These are phyloP conservation scores for Linepithema humile DNA, from an alignment of 1,140 invertebrate genomes.

Conservation along the genomic window DNA sequence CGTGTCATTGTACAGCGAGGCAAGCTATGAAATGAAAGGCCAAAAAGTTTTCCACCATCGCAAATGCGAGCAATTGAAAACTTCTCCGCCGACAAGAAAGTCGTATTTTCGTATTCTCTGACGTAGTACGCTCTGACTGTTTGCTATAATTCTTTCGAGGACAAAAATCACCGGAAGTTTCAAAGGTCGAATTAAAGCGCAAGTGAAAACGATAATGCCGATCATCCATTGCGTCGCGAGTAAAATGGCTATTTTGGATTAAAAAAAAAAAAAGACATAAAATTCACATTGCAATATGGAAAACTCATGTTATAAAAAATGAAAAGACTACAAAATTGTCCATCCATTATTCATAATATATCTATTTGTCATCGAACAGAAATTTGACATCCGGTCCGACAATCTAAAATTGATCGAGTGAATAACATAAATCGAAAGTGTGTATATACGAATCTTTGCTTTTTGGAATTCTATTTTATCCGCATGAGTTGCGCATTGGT, in stretches of 20 bases:
- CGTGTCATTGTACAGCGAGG: not conserved
- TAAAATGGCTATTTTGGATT: not conserved
- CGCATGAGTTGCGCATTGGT: not conserved
- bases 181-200: not conserved
- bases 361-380: not conserved
- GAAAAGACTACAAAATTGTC: not conserved
- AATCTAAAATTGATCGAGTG: not conserved
- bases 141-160: not conserved
- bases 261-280: not conserved
- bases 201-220: not conserved
- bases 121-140: not conserved
- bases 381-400: not conserved
- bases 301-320: not conserved
- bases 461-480: not conserved
- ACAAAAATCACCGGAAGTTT: constrained; percentile 4
- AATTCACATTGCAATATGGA: not conserved
- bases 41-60: not conserved
- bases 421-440: not conserved
- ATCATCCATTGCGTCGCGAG: no score
- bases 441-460: not conserved
- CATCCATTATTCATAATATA: not conserved
- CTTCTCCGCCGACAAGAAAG: not conserved
- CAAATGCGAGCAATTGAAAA: not conserved
- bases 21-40: not conserved
- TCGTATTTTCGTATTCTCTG: not conserved